phyloP scores from a whole-genome alignment of 2,113 vertebrate genomes.

The Craseonycteris thonglongyai region DNA sequence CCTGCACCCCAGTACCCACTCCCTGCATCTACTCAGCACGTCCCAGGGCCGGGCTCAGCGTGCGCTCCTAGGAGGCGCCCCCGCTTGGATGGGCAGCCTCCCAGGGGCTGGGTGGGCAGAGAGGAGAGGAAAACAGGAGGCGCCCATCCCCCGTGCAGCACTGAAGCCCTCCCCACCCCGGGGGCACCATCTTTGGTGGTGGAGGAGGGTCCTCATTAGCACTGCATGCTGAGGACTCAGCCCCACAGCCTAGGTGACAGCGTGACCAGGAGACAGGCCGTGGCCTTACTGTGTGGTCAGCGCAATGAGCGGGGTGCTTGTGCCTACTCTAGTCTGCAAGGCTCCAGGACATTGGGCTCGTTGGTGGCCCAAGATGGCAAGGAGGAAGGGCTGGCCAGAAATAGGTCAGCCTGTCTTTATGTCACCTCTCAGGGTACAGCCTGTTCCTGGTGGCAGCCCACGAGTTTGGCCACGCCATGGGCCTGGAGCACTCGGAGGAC shows the following conservation, averaged over 20 bases:
- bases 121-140: neutral
- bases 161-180: neutral
- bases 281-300: neutral
- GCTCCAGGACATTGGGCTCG: neutral
- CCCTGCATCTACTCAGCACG: too few species aligned
- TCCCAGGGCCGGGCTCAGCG: too few species aligned
- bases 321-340: too few species aligned
- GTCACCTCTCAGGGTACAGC: constrained; percentile 88
- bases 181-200: neutral
- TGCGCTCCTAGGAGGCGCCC: neutral
- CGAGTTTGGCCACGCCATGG: constrained; percentile 97
- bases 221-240: neutral
- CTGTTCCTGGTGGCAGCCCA: constrained; percentile 98
- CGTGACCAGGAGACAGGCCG: neutral
- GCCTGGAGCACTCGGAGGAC: constrained; percentile 96
- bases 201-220: neutral
- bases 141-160: accelerated
- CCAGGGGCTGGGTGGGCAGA: neutral
- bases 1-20: too few species aligned
- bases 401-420: neutral
- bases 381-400: neutral
- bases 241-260: neutral
- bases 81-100: neutral
- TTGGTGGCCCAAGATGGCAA: neutral
- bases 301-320: neutral